Percentiles rank a stretch among this genome's conserved stretches.
Evolutionary conservation across 1,140 invertebrate species (phyloP).

Genomic region (Drosophila willistoni): DNA sequence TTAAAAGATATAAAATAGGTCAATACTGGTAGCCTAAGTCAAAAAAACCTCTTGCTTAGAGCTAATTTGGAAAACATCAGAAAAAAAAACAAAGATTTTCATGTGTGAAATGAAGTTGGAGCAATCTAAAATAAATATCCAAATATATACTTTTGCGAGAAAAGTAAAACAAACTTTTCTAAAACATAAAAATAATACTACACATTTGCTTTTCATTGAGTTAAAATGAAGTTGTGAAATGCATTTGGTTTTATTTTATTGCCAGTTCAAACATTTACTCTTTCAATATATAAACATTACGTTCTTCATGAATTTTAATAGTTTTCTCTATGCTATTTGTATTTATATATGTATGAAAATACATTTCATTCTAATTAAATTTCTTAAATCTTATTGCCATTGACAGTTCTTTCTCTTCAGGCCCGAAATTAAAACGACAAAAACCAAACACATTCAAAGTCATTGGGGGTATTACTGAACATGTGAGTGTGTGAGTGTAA

Average conservation of each 20-base stretch:
- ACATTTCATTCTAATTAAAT: slow-evolving; percentile 26
- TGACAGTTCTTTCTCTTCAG: slow-evolving; percentile 26
- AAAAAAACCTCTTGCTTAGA: too few species aligned
- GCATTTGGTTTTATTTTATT: slow-evolving; percentile 50
- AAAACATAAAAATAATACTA: neutral
- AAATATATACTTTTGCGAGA: too few species aligned
- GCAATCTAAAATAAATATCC: too few species aligned
- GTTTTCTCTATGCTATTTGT: neutral
- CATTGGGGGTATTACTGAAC: slow-evolving; percentile 30
- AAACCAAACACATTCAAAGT: slow-evolving; percentile 57
- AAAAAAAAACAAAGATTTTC: too few species aligned
- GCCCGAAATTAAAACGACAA: slow-evolving; percentile 65
- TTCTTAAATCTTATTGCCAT: slow-evolving; percentile 43
- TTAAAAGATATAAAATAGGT: too few species aligned
- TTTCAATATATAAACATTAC: slow-evolving; percentile 1
- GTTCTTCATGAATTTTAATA: slow-evolving; percentile 6
- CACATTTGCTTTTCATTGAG: neutral
- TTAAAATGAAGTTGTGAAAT: neutral
- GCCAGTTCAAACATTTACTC: slow-evolving; percentile 1
- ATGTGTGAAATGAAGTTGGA: too few species aligned
- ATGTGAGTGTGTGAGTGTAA: slow-evolving; percentile 10
- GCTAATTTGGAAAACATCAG: too few species aligned
- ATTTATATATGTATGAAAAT: neutral
- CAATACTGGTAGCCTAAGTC: too few species aligned
- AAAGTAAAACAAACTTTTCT: neutral